A percentile compares a stretch with the other conserved stretches of the same genome.
Conservation (phyloP, 35 echinoderm and acorn worm genomes). For the Diadema setosum region DNA sequence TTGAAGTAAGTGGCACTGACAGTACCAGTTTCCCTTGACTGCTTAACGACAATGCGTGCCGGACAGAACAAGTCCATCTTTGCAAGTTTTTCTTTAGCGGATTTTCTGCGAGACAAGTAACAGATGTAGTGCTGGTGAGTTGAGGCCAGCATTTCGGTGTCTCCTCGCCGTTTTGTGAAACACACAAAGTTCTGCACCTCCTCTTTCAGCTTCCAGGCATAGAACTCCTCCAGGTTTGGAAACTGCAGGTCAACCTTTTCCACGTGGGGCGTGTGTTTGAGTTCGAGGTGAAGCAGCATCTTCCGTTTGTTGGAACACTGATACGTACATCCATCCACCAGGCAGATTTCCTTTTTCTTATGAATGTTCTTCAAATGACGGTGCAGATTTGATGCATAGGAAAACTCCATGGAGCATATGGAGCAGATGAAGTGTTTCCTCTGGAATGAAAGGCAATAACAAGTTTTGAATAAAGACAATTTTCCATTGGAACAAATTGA, state of each 20-base stretch:
- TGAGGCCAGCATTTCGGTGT: neutral
- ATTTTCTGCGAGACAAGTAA: neutral
- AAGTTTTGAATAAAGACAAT: too few species aligned
- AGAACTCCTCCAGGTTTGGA: neutral
- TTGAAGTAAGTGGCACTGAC: neutral
- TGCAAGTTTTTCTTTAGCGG: neutral
- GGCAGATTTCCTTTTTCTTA: neutral
- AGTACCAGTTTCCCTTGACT: neutral
- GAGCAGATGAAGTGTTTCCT: too few species aligned
- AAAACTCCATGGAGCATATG: neutral
- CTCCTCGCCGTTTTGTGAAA: neutral
- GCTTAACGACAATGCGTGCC: neutral
- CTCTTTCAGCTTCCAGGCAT: neutral
- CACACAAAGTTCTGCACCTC: conserved; percentile 21
- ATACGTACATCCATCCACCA: neutral
- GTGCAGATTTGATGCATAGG: neutral
- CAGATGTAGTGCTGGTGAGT: neutral
- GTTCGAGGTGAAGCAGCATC: neutral
- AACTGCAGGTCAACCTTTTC: neutral
- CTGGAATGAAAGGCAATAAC: too few species aligned
- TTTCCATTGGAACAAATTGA: too few species aligned
- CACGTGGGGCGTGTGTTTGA: neutral
- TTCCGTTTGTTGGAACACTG: neutral
- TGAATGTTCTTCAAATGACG: neutral
- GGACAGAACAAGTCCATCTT: neutral